Evolutionary conservation across 2,797 vertebrate species (phyloP).

Genomic region (Dendrocincla tyrannina): DNA sequence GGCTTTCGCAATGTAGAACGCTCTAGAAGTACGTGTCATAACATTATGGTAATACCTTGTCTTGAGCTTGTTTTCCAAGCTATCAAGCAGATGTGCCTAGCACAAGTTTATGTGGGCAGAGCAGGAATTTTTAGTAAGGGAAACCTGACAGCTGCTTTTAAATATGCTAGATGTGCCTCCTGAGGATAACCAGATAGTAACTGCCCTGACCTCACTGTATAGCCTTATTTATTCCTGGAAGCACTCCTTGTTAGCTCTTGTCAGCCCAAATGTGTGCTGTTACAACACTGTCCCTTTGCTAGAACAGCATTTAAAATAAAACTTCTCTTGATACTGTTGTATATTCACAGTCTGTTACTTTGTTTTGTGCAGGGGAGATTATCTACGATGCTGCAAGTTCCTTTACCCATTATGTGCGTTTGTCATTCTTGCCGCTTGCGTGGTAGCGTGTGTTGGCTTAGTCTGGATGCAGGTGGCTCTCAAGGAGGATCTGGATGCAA

Average conservation of each 20-base stretch:
- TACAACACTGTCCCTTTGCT: accelerated
- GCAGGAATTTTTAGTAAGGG: neutral
- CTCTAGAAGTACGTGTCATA: neutral
- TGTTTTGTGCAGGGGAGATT: slow-evolving; percentile 81
- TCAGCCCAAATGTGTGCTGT: neutral
- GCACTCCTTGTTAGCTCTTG: neutral
- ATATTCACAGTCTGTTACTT: neutral
- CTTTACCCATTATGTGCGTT: slow-evolving; percentile 94
- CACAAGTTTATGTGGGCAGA: neutral
- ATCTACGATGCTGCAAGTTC: slow-evolving; percentile 89
- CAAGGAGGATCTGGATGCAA: slow-evolving; percentile 91
- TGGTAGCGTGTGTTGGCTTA: slow-evolving; percentile 91
- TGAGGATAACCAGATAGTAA: neutral
- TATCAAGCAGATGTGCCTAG: neutral
- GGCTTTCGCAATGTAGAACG: neutral
- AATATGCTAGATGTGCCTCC: neutral
- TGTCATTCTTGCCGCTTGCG: slow-evolving; percentile 91
- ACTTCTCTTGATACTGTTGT: neutral
- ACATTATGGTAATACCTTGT: neutral
- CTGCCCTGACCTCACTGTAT: neutral
- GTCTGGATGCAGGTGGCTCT: slow-evolving; percentile 99
- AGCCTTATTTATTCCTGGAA: neutral
- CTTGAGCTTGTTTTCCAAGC: neutral
- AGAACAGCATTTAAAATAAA: neutral
- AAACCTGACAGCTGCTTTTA: neutral